Percentiles rank a stretch among this genome's conserved stretches.
Evolutionary conservation across 2,888 invertebrate species (phyloP).

Genomic region (Chrysina gloriosa): DNA sequence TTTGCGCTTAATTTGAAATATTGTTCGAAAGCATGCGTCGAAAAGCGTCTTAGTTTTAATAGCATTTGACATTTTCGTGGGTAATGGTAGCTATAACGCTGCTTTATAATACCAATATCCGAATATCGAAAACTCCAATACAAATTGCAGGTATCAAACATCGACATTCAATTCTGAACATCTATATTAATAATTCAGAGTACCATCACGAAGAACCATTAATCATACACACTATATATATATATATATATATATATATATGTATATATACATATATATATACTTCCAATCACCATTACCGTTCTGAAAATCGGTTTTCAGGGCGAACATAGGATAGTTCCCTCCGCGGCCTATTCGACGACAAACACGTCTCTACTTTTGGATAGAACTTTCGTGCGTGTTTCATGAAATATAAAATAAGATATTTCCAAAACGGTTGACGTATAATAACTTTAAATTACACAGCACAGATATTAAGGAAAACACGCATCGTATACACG

Average conservation of each 20-base stretch:
- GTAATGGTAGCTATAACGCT: not conserved
- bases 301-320: conserved; percentile 40
- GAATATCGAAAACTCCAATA: conserved; percentile 31
- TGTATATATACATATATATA: too few species aligned
- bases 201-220: conserved; percentile 49
- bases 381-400: conserved; percentile 47
- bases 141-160: conserved; percentile 39
- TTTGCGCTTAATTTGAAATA: too few species aligned
- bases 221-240: conserved; percentile 44
- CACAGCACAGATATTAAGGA: conserved; percentile 38
- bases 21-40: too few species aligned
- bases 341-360: conserved; percentile 42
- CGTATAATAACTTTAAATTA: conserved; percentile 51
- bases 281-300: conserved; percentile 49
- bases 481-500: conserved; percentile 38
- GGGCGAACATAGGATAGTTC: conserved; percentile 43
- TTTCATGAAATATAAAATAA: conserved; percentile 52
- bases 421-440: conserved; percentile 51
- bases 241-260: too few species aligned
- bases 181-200: conserved; percentile 41
- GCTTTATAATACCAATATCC: conserved; percentile 2
- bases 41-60: not conserved
- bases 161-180: conserved; percentile 39
- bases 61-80: not conserved
- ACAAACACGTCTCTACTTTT: conserved; percentile 47